A percentile compares a stretch with the other conserved stretches of the same genome.
These are phyloP conservation scores for Drosophila eugracilis DNA, from an alignment of 1,140 invertebrate species.

Conservation along the genomic window DNA sequence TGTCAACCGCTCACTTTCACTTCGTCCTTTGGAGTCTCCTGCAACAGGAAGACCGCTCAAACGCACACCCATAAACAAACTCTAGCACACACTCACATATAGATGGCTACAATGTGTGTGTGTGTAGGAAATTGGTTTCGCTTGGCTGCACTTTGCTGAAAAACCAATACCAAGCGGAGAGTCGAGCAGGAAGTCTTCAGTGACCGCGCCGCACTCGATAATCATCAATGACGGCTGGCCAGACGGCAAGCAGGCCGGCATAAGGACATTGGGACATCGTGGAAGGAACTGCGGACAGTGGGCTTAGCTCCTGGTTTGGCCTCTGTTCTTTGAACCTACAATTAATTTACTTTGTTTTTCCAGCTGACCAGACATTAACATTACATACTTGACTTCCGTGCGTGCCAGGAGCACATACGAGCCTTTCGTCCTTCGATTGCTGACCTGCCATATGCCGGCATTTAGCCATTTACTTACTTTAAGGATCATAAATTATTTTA, in stretches of 20 bases:
- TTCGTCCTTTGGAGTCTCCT: background rate
- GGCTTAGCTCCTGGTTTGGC: slow-evolving; percentile 20
- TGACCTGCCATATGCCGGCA: slow-evolving; percentile 79
- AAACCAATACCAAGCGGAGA: slow-evolving; percentile 57
- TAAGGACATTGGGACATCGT: slow-evolving; percentile 2
- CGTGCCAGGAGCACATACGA: slow-evolving; percentile 44
- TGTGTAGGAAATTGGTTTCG: slow-evolving; percentile 79
- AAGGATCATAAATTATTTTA: slow-evolving; percentile 82
- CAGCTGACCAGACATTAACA: slow-evolving; percentile 83
- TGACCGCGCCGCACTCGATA: slow-evolving; percentile 82
- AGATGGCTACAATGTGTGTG: slow-evolving; percentile 33
- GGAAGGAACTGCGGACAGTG: slow-evolving; percentile 24
- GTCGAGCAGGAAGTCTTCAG: slow-evolving; percentile 74
- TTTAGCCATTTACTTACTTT: slow-evolving; percentile 81
- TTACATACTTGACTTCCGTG: slow-evolving; percentile 83
- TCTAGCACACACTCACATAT: slow-evolving; percentile 1
- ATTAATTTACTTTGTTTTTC: slow-evolving; percentile 84
- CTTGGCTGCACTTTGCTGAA: slow-evolving; percentile 76
- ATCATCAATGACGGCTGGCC: slow-evolving; percentile 61
- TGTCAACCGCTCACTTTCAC: slow-evolving; percentile 55
- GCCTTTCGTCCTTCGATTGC: slow-evolving; percentile 60
- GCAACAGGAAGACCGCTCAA: slow-evolving; percentile 66
- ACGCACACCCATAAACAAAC: slow-evolving; percentile 39
- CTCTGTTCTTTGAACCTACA: slow-evolving; percentile 75
- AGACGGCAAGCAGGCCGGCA: too few species aligned